Percentiles rank a stretch among this genome's conserved stretches.
phyloP scores from a whole-genome alignment of 2,113 vertebrate genomes.

The Aegypius monachus region DNA sequence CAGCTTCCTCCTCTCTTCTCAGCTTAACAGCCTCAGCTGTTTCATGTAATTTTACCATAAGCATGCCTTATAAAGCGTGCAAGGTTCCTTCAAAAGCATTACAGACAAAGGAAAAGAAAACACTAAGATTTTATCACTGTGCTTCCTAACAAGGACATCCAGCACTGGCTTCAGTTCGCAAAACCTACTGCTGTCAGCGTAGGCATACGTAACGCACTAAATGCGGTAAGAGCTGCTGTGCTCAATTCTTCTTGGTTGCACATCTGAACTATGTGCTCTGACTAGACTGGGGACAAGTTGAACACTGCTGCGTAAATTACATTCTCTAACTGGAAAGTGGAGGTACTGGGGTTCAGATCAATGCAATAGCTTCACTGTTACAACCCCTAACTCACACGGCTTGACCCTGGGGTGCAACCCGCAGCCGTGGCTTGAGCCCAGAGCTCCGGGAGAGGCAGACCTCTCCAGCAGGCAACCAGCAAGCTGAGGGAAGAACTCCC shows the following conservation, averaged over 20 bases:
- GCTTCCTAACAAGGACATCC: not conserved
- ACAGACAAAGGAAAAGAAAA: not conserved
- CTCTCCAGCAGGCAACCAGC: not conserved
- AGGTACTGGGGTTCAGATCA: not conserved
- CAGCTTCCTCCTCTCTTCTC: not conserved
- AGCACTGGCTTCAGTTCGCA: not conserved
- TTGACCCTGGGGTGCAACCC: not conserved
- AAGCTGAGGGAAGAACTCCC: not conserved
- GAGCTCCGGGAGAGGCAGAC: not conserved
- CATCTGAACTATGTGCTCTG: not conserved
- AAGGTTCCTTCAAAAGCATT: not conserved
- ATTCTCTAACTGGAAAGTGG: not conserved
- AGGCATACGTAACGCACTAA: not conserved
- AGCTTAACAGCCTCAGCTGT: not conserved
- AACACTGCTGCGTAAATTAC: not conserved
- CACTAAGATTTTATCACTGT: not conserved
- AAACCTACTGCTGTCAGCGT: not conserved
- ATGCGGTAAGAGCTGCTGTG: not conserved
- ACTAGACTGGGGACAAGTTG: not conserved
- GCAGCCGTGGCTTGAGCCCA: accelerated
- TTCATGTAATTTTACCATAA: not conserved
- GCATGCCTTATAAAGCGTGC: not conserved
- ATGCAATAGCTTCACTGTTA: not conserved
- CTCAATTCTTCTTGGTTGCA: not conserved
- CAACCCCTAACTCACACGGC: not conserved